Evolutionary conservation across 2,797 vertebrate genomes (phyloP), one percentile per base, ranked within the genome.

Genomic region (Sebastes taczanowskii): DNA sequence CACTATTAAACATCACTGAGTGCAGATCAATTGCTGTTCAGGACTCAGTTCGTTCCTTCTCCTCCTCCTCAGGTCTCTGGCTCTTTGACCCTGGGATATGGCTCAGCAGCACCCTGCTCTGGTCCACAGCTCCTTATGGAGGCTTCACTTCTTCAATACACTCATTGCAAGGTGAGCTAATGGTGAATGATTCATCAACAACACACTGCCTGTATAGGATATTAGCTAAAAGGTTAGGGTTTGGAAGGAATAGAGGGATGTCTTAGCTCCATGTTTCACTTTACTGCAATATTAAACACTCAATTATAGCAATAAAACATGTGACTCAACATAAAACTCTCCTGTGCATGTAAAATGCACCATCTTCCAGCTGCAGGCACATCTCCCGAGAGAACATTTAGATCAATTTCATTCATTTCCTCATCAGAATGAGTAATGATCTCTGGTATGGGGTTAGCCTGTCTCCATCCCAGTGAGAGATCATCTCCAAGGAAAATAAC

Each of bases 341-440:
- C 3, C 8, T 11, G 13, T 65, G 29, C 23, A 67, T 81, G n/a
- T 61, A 38, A 78, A 78, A 66, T 72, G 62, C 18, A 71, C 14
- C 25, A 11, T 73, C 11, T 70, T 75, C 29, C 52, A 63, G 34
- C 22, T 42, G 23, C 27, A 67, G 62, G 42, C 53, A 55, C 16
- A 14, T 87, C 79, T 74, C 78, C 71, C 27, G 73, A 81, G 80
- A 86, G 52, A 2, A 64, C 59, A 79, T 86, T 86, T 53, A 77
- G 78, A 89, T 90, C 86, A 79, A 80, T 84, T 84, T 55, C 65
- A 72, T 83, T 88, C 58, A 81, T 59, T 81, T 81, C 69, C 78
- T 74, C 73, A 83, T 84, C 80, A 83, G 61, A 86, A 84, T 87
- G 82, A 92, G 78, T 86, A 83, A 88, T 83, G 77, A 84, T 86